These are phyloP conservation scores for Saccostrea echinata DNA, from an alignment of 1,140 invertebrate genomes.

Conservation along the genomic window DNA sequence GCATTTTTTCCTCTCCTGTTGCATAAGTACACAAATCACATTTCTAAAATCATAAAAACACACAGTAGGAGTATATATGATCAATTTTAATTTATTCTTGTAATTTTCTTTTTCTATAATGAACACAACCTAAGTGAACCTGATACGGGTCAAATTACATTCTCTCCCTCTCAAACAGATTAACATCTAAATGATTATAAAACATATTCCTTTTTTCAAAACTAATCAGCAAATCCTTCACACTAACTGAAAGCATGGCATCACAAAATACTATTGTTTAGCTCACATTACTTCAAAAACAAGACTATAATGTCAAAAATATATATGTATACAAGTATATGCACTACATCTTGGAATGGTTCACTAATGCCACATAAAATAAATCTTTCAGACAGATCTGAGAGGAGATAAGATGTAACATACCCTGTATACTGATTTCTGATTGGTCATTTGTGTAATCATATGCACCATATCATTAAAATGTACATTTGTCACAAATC, in stretches of 20 bases:
- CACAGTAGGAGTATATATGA: slow-evolving; percentile 6
- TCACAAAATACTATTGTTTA: not conserved
- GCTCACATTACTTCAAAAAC: not conserved
- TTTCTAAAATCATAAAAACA: not conserved
- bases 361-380: slow-evolving; percentile 21
- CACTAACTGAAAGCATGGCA: not conserved
- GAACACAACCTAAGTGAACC: slow-evolving; percentile 38
- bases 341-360: slow-evolving; percentile 18
- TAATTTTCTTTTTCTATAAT: slow-evolving; percentile 34
- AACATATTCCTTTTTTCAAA: slow-evolving; percentile 5
- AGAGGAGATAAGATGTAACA: not conserved
- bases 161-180: not conserved
- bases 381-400: not conserved
- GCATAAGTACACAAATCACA: not conserved
- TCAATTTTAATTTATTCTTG: slow-evolving; percentile 36
- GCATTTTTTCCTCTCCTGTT: no score
- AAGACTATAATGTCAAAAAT: not conserved
- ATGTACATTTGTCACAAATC: not conserved
- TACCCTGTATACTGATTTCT: slow-evolving; percentile 19
- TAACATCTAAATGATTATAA: not conserved
- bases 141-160: slow-evolving; percentile 1
- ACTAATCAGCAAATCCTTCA: not conserved
- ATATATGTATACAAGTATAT: slow-evolving; percentile 3
- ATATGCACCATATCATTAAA: not conserved
- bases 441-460: slow-evolving; percentile 1